Evolutionary conservation across 1,140 invertebrate genomes (phyloP), one percentile per base, ranked within the genome.

Genomic region (Nasonia longicornis): DNA sequence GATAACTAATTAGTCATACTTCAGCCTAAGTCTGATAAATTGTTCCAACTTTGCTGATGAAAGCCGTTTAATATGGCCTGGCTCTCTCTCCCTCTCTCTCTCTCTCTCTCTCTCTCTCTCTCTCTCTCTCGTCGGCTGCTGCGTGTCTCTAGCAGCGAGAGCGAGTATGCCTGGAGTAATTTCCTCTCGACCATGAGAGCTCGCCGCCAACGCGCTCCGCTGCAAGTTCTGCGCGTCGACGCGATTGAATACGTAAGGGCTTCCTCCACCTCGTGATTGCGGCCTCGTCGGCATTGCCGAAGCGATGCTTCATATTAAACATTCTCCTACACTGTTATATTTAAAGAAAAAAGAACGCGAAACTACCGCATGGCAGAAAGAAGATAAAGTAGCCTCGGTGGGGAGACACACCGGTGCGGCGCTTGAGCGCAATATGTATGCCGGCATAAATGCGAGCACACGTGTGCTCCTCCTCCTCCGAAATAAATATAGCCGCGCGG

Each of bases 1-100:
- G 85, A 85, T 86, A 85, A 88, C 86, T 89, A 89, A 88, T 89
- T 89, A 87, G 86, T 89, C 86, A 89, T 87, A 87, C 86, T 87
- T 87, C 85, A 86, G 83, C 81, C 84, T 87, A 88, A 87, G 86
- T 85, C 85, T 88, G 86, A 89, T 86, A 87, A 88, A 87, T 87
- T 87, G 86, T 87, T 87, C 83, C 86, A 86, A 88, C 86, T 86
- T 87, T 87, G 86, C 85, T 86, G 84, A 85, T 86, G 85, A 86
- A 87, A 86, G 83, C 84, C 85, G 85, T 87, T 87, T 88, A 88
- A 88, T 88, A 87, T 88, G 86, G 83, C 84, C 84, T 82, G 3
- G 20, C 20, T 64, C 52, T 35, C 42, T 58, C 66, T 79, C 70
- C 74, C 58, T 48, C 45, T 48, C 45, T 48, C 45, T 48, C 45